Evolutionary conservation across 1,140 invertebrate genomes (phyloP), one percentile per base, ranked within the genome.

Genomic region (Scaptomyza graminum): DNA sequence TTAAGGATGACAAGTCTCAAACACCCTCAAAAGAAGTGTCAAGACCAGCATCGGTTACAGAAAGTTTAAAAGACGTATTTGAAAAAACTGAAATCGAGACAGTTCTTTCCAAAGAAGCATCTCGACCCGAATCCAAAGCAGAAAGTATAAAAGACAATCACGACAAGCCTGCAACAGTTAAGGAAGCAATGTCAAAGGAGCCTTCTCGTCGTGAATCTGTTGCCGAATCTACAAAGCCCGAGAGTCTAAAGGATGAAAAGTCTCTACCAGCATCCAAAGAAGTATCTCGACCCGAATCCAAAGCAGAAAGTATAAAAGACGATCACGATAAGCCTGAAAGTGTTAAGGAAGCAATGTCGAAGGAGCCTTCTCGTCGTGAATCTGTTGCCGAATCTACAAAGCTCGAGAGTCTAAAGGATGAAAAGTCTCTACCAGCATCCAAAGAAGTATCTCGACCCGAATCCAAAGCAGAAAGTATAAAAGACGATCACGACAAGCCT

Each of bases 161-260:
- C 31, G 9, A 56, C 1, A 34, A 61, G 49, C 7, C 57, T 31
- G 41, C 63, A 44, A 41, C 44, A 22, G 28, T 12, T 11, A 43
- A 51, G 28, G 57, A 54, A 11, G 13, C 51, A 5, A 16, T 44
- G 25, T 74, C 67, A 3, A 63, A 62, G n/a, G 65, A 74, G 15
- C 15, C 39, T 12, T 76, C 74, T 8, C 63, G 74, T 15, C 65
- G 59, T 4, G 55, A 54, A n/a, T 76, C 76, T 8, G 56, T 59
- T 12, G 70, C 64, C 1, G 74, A 66, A 15, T 68, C 64, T 37
- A 39, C 56, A 0, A 68, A 64, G 41, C 59, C 70, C 2, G 60
- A 67, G 4, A 70, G 49, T 11, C 39, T 64, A 18, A 63, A 52
- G 18, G 51, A 54, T 8, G 50, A 52, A 2, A 75, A 69, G 55